These are phyloP conservation scores for Geococcyx californianus DNA, from an alignment of 2,113 vertebrate genomes.

Conservation along the genomic window DNA sequence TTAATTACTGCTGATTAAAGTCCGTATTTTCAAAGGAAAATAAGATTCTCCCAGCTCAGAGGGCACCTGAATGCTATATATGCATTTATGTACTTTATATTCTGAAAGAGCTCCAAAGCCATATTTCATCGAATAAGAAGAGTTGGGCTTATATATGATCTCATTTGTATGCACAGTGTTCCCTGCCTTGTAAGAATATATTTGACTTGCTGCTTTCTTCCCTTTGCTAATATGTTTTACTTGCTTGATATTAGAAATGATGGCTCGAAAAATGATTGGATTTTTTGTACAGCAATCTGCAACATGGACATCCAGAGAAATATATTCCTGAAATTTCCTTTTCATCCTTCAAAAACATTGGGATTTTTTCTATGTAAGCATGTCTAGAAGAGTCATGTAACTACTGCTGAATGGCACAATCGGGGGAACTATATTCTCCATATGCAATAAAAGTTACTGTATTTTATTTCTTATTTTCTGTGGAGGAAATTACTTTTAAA, in stretches of 20 bases:
- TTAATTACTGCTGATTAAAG: neutral
- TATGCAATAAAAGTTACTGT: constrained; percentile 36
- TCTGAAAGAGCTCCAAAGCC: neutral
- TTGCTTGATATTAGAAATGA: neutral
- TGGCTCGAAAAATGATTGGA: neutral
- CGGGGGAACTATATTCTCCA: neutral
- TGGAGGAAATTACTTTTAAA: neutral
- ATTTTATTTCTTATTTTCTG: constrained; percentile 56
- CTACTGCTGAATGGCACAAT: constrained; percentile 3
- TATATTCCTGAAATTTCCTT: neutral
- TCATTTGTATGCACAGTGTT: constrained; percentile 6
- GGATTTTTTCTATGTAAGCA: neutral
- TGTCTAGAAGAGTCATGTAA: constrained; percentile 44
- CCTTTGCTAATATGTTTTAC: neutral
- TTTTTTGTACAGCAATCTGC: neutral
- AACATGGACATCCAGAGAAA: neutral
- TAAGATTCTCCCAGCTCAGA: neutral
- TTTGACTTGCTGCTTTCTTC: constrained; percentile 11
- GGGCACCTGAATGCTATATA: neutral
- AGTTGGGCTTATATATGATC: neutral
- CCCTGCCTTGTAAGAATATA: neutral
- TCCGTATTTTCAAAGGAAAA: neutral
- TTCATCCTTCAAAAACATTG: neutral
- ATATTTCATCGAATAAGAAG: neutral
- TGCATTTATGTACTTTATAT: neutral